A percentile compares a stretch with the other conserved stretches of the same genome.
phyloP scores from a whole-genome alignment of 1,140 invertebrate species.

The Drosophila azteca region DNA sequence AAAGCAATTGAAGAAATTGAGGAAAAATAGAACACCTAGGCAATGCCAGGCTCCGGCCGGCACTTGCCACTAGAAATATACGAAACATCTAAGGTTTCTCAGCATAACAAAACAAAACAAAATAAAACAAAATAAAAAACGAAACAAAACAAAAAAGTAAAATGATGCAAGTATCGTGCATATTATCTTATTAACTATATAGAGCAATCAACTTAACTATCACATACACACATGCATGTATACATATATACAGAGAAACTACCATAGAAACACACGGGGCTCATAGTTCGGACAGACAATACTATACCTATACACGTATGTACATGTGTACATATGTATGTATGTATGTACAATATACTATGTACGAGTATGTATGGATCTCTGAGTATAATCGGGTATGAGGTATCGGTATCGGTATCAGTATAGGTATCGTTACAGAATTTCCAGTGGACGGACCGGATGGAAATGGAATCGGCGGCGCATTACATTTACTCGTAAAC shows the following conservation, averaged over 20 bases:
- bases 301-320: background rate
- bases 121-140: conserved; percentile 46
- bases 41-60: conserved; percentile 39
- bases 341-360: background rate
- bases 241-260: conserved; percentile 36
- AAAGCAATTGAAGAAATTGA: conserved; percentile 75
- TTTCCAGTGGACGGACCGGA: background rate
- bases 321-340: too few species aligned
- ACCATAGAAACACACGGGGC: conserved; percentile 16
- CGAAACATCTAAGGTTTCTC: conserved; percentile 79
- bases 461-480: conserved; percentile 53
- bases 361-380: background rate
- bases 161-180: conserved; percentile 40
- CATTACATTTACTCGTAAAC: conserved; percentile 37
- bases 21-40: conserved; percentile 49
- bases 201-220: conserved; percentile 51
- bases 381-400: conserved; percentile 23
- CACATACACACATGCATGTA: conserved; percentile 55
- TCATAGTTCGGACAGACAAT: conserved; percentile 41
- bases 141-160: conserved; percentile 36
- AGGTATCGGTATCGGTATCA: too few species aligned
- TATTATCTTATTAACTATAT: conserved; percentile 60
- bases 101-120: conserved; percentile 55
- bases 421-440: conserved; percentile 4
- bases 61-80: conserved; percentile 63